Conservation (phyloP, 1,140 invertebrate species). For the Papilio aristodemus region DNA sequence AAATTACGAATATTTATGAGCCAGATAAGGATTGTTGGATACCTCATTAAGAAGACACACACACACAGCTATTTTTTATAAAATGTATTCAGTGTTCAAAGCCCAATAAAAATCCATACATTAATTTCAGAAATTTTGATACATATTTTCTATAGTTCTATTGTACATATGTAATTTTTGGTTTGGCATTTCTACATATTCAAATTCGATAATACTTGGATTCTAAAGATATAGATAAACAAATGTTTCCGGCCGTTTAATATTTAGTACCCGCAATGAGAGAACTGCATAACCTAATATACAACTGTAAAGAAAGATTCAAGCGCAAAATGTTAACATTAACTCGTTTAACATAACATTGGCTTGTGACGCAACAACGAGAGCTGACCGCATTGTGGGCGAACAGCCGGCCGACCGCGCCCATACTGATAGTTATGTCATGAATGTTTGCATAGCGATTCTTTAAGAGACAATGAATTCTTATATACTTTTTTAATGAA, state of each 20-base stretch:
- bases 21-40: slow-evolving; percentile 13
- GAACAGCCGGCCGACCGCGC: neutral
- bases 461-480: neutral
- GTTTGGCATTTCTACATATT: no score
- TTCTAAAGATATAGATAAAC: no score
- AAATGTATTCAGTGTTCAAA: neutral
- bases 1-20: slow-evolving; percentile 29
- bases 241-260: no score
- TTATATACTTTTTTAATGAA: no score
- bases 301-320: no score
- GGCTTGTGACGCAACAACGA: neutral
- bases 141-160: no score
- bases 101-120: neutral
- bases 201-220: no score
- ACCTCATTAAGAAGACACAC: neutral
- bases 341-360: neutral
- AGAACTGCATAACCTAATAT: no score
- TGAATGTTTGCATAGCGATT: neutral
- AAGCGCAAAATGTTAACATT: neutral
- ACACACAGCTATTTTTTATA: neutral
- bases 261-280: no score
- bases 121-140: no score
- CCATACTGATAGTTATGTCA: slow-evolving; percentile 2
- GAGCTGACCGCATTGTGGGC: neutral
- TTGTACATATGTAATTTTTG: no score